A percentile compares a stretch with the other conserved stretches of the same genome.
phyloP scores from a whole-genome alignment of 2,113 vertebrate genomes.

The Otis tarda region DNA sequence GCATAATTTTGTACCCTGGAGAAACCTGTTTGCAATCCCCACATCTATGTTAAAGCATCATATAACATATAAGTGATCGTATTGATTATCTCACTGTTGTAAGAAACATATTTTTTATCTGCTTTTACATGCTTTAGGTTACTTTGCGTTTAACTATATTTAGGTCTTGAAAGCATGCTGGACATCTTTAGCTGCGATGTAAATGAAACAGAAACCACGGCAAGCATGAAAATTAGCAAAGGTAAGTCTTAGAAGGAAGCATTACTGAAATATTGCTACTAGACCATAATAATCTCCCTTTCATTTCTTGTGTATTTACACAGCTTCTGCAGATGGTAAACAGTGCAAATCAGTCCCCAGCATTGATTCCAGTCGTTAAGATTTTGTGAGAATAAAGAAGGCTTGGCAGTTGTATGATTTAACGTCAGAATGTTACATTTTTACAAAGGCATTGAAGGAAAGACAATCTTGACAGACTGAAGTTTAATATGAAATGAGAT shows the following conservation, averaged over 20 bases:
- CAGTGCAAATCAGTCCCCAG: background rate
- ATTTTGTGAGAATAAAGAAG: slow-evolving; percentile 7
- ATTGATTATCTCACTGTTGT: background rate
- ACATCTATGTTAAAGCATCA: background rate
- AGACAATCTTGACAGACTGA: background rate
- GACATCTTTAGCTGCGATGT: slow-evolving; percentile 27
- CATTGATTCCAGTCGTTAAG: background rate
- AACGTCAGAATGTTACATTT: background rate
- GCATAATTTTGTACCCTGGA: slow-evolving; percentile 9
- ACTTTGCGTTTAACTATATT: background rate
- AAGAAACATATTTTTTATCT: background rate
- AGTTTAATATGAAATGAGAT: slow-evolving; percentile 36
- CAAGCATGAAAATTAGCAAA: slow-evolving; percentile 48
- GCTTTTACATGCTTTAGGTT: background rate
- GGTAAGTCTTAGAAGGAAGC: slow-evolving; percentile 22
- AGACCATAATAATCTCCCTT: slow-evolving; percentile 1
- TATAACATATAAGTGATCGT: background rate
- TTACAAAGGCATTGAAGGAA: slow-evolving; percentile 3
- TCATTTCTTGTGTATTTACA: background rate
- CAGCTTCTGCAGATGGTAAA: slow-evolving; percentile 21
- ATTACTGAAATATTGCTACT: slow-evolving; percentile 11
- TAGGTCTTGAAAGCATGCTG: slow-evolving; percentile 6
- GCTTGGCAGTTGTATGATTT: background rate
- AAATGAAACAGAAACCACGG: slow-evolving; percentile 26
- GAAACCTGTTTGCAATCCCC: slow-evolving; percentile 15